These are phyloP conservation scores for Heliconius melpomene DNA, from an alignment of 1,140 invertebrate genomes.

Conservation along the genomic window DNA sequence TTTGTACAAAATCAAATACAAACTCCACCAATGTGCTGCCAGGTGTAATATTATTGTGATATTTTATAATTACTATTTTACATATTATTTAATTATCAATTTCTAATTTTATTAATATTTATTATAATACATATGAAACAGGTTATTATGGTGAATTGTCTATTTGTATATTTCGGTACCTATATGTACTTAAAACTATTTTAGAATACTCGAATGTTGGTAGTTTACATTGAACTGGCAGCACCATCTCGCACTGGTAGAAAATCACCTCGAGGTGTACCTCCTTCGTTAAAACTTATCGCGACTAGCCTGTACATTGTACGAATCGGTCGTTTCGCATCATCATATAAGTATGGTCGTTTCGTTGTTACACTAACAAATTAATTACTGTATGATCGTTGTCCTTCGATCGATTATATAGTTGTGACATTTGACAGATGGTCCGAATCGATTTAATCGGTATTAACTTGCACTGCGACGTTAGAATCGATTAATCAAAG, in stretches of 20 bases:
- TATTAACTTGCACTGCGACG: background rate
- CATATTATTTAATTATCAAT: constrained; percentile 8
- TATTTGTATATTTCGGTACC: constrained; percentile 11
- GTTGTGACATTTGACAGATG: background rate
- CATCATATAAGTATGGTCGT: constrained; percentile 36
- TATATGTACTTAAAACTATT: constrained; percentile 8
- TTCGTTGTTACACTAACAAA: constrained; percentile 33
- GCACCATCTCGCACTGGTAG: constrained; percentile 44
- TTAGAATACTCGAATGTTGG: constrained; percentile 4
- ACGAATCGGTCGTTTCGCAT: constrained; percentile 56
- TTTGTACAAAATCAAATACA: constrained; percentile 79
- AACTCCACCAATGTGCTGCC: constrained; percentile 49
- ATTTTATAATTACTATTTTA: background rate
- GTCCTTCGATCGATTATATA: constrained; percentile 6
- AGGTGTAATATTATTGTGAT: background rate
- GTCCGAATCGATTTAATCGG: background rate
- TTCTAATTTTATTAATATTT: constrained; percentile 14
- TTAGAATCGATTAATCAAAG: constrained; percentile 11
- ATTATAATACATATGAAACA: constrained; percentile 14
- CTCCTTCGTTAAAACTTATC: constrained; percentile 53
- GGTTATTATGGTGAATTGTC: constrained; percentile 14
- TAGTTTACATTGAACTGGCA: constrained; percentile 9
- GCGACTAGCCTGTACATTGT: constrained; percentile 77
- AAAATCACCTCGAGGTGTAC: constrained; percentile 64
- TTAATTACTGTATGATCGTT: constrained; percentile 10